Conservation (phyloP, 2,888 invertebrate species). For the Melanophora roralis region DNA sequence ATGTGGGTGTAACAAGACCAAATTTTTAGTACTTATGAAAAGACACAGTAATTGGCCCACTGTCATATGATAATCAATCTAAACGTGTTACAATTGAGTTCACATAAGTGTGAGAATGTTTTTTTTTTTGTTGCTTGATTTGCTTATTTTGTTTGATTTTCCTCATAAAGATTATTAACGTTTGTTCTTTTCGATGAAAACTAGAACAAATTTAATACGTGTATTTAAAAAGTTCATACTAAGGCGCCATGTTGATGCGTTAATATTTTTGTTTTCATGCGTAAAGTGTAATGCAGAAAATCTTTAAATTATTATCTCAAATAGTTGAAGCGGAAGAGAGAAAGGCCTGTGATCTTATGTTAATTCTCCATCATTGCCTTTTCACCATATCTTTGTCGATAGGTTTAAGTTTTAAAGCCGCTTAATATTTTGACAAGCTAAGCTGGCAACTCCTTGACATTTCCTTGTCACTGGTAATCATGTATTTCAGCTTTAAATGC, state of each 20-base stretch:
- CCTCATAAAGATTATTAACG: constrained; percentile 15
- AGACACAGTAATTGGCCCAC: too few species aligned
- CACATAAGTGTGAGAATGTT: constrained; percentile 42
- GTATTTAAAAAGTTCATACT: not conserved
- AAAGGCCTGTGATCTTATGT: not conserved
- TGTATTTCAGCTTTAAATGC: not conserved
- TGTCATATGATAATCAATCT: constrained; percentile 15
- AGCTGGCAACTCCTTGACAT: constrained; percentile 25
- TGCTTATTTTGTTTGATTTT: not conserved
- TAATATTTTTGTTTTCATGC: constrained; percentile 47
- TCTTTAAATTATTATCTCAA: not conserved
- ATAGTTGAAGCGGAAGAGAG: not conserved
- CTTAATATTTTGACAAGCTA: constrained; percentile 1
- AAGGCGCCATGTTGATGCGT: constrained; percentile 43
- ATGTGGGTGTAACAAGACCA: too few species aligned
- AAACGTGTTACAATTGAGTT: constrained; percentile 45
- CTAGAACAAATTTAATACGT: constrained; percentile 3
- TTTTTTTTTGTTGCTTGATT: constrained; percentile 20
- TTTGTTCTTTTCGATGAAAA: constrained; percentile 9
- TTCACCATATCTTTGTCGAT: not conserved
- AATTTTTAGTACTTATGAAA: too few species aligned
- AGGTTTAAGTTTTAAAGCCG: not conserved
- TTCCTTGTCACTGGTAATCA: not conserved
- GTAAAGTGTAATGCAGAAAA: not conserved
- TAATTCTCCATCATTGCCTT: not conserved